Conservation (phyloP, 2,888 invertebrate species). For the Andrena marginata region DNA sequence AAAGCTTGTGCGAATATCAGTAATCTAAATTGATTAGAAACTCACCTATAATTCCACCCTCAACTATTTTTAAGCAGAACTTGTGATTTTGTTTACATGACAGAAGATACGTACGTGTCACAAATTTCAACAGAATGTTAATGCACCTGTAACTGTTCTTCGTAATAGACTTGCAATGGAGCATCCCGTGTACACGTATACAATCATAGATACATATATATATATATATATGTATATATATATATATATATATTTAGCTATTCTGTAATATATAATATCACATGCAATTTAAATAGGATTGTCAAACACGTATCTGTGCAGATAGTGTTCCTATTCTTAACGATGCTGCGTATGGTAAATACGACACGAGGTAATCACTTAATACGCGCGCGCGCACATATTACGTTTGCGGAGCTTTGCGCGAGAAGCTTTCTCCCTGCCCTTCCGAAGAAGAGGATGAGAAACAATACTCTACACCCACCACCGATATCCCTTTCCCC, state of each 20-base stretch:
- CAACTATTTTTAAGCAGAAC: no score
- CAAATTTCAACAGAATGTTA: no score
- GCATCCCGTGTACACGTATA: not conserved
- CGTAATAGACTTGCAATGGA: not conserved
- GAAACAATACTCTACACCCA: slow-evolving; percentile 2
- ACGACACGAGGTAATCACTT: slow-evolving; percentile 56
- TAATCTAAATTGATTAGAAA: no score
- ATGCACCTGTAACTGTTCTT: no score
- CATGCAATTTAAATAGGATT: slow-evolving; percentile 84
- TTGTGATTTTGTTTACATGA: no score
- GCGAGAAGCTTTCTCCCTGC: slow-evolving; percentile 23
- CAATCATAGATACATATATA: slow-evolving; percentile 1
- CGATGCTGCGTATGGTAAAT: slow-evolving; percentile 51
- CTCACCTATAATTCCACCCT: no score
- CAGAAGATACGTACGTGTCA: no score
- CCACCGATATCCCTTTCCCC: not conserved
- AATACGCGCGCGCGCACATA: slow-evolving; percentile 46
- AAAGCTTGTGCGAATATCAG: no score
- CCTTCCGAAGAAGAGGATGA: not conserved
- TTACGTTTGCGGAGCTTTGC: slow-evolving; percentile 13
- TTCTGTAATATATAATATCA: slow-evolving; percentile 78
- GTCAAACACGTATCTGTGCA: slow-evolving; percentile 82
- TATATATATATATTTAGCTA: slow-evolving; percentile 43
- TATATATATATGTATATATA: slow-evolving; percentile 21
- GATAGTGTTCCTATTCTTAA: slow-evolving; percentile 65